Evolutionary conservation across 2,888 invertebrate genomes (phyloP).

Genomic region (Aporophyla lueneburgensis): DNA sequence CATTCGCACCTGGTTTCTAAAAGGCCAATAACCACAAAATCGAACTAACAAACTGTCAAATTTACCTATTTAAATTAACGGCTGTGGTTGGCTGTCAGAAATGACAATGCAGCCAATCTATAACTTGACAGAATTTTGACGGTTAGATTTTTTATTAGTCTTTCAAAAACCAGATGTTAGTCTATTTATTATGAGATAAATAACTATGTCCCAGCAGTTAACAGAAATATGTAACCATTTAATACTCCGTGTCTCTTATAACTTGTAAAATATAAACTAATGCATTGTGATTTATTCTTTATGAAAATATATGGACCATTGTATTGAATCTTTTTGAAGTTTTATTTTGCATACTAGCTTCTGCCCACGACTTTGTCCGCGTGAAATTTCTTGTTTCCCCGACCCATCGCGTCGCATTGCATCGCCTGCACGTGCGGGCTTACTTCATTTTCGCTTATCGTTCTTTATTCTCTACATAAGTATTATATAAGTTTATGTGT

Average conservation of each 20-base stretch:
- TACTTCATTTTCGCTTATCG: background rate
- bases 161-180: constrained; percentile 32
- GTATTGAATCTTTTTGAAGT: constrained; percentile 76
- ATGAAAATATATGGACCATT: constrained; percentile 89
- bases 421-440: too few relatives aligned
- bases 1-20: constrained; percentile 3
- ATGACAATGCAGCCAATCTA: background rate
- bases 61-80: background rate
- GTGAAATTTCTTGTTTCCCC: too few relatives aligned
- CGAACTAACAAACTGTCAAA: background rate
- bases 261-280: constrained; percentile 82
- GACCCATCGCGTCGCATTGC: background rate
- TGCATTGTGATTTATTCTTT: constrained; percentile 89
- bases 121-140: constrained; percentile 8
- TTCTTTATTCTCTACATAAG: background rate
- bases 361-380: background rate
- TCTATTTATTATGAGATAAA: constrained; percentile 35
- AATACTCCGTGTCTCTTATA: constrained; percentile 83
- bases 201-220: constrained; percentile 48
- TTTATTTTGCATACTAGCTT: constrained; percentile 65
- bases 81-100: background rate
- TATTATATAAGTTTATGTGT: too few relatives aligned
- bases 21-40: constrained; percentile 6
- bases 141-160: background rate
- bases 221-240: constrained; percentile 72